Evolutionary conservation across 2,888 invertebrate genomes (phyloP), one percentile per base, ranked within the genome.

Genomic region (Xiphydria camelus): DNA sequence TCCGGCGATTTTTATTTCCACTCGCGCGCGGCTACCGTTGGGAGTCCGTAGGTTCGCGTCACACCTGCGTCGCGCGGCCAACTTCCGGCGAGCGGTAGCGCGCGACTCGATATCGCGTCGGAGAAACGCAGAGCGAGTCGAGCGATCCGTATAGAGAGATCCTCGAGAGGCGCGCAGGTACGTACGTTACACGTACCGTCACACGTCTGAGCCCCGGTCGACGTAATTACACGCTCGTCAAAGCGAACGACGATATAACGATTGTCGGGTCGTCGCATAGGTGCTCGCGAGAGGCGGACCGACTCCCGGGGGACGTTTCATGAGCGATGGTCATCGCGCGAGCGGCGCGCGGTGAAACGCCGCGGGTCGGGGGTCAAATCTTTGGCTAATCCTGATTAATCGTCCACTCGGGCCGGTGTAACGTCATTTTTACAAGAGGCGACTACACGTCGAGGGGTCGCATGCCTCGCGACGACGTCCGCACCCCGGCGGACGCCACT

Each of bases 301-400:
- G 34, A 26, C 33, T 23, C 45, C 40, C 29, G 25, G 26, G 45
- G 48, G 42, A 45, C 41, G 35, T 41, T 50, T 48, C 53, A 64
- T 70, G 68, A 70, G 61, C 63, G 68, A 70, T 69, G 66, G 64
- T 44, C 64, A 66, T 63, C 65, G 59, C 61, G 57, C 61, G 67
- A 60, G 47, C 62, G 54, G 51, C 51, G 59, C n/a, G n/a, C n/a
- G n/a, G n/a, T n/a, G n/a, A n/a, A 58, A 60, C 59, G 55, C 47
- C 49, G 47, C 55, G 39, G 49, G 55, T 58, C 53, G 53, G 44
- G 52, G 61, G 59, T 64, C 59, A 53, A 47, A 55, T 59, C 59
- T 62, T 59, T 39, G 48, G 51, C 52, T 71, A 68, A 71, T 71
- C 69, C 67, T 71, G 69, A 71, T 70, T 70, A 71, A 71, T 69